These are phyloP conservation scores for Spilarctia lutea DNA, from an alignment of 2,888 invertebrate species.

Conservation along the genomic window DNA sequence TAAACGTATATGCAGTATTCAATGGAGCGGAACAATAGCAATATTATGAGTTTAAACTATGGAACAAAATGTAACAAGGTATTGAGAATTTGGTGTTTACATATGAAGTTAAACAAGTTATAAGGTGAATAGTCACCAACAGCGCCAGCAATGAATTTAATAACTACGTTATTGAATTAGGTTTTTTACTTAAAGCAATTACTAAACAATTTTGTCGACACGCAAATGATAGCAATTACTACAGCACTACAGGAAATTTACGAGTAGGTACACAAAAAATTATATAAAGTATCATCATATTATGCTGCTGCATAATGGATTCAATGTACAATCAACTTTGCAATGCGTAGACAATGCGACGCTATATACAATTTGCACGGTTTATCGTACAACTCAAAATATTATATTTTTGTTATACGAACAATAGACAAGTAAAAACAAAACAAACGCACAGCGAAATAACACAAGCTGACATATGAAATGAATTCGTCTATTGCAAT, in stretches of 20 bases:
- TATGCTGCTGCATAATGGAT: not conserved
- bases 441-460: not conserved
- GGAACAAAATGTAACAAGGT: conserved; percentile 17
- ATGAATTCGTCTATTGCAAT: not conserved
- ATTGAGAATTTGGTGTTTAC: conserved; percentile 17
- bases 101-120: conserved; percentile 2
- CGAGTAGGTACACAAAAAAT: not conserved
- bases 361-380: not conserved
- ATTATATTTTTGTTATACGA: not conserved
- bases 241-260: not conserved
- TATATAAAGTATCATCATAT: not conserved
- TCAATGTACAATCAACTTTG: not conserved
- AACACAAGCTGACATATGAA: not conserved
- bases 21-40: conserved; percentile 27
- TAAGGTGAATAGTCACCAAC: conserved; percentile 6
- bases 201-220: not conserved
- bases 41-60: conserved; percentile 3
- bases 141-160: conserved; percentile 18
- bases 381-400: not conserved
- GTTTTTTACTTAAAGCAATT: not conserved
- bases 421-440: not conserved
- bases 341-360: not conserved
- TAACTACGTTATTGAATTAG: conserved; percentile 22
- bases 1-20: not conserved
- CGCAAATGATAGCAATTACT: not conserved